Evolutionary conservation across 2,888 invertebrate species (phyloP).

Genomic region (Herminia tarsipennalis): DNA sequence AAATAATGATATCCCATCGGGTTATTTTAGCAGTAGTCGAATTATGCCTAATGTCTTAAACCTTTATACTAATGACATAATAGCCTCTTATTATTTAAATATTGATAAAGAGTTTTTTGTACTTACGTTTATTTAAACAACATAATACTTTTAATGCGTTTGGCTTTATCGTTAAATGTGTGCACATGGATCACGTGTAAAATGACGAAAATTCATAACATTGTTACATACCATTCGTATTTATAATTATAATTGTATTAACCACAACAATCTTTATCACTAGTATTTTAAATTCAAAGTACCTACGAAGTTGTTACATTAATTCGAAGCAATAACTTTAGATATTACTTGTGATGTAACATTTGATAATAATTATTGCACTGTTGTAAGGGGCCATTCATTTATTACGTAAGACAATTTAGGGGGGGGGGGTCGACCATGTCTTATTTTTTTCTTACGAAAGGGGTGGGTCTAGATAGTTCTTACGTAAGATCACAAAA

Average conservation of each 20-base stretch:
- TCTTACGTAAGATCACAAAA: no score
- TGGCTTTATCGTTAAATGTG: constrained; percentile 15
- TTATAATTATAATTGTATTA: constrained; percentile 48
- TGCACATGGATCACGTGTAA: constrained; percentile 12
- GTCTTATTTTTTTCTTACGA: no score
- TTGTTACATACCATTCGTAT: constrained; percentile 32
- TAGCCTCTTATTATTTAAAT: no score
- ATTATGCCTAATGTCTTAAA: no score
- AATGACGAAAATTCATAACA: constrained; percentile 41
- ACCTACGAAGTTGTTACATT: constrained; percentile 26
- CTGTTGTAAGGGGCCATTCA: background rate
- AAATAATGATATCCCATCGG: no score
- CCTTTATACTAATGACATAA: no score
- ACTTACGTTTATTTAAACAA: background rate
- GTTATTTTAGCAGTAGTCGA: no score
- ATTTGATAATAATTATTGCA: background rate
- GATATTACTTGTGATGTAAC: background rate
- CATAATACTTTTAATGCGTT: background rate
- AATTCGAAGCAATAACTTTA: constrained; percentile 7
- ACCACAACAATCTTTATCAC: constrained; percentile 76
- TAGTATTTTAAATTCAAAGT: constrained; percentile 30
- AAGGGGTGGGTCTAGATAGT: no score
- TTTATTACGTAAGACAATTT: no score
- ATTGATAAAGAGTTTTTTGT: no score
- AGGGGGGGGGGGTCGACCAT: no score